Evolutionary conservation across 2,797 vertebrate species (phyloP).

Genomic region (Sebastes wilsoni): DNA sequence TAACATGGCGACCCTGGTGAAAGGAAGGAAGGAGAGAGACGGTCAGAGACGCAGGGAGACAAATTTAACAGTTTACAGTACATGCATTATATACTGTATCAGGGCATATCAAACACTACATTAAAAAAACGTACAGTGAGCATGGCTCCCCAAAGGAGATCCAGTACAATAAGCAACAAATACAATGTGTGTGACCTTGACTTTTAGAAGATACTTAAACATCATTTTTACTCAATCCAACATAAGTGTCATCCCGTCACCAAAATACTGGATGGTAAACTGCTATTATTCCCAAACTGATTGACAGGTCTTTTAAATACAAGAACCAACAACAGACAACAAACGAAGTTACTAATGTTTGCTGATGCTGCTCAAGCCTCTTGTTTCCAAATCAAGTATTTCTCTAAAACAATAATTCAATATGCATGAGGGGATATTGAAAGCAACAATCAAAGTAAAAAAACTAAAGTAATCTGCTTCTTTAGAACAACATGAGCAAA

Average conservation of each 20-base stretch:
- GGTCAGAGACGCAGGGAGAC: neutral
- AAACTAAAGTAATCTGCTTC: neutral
- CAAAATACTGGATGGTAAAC: neutral
- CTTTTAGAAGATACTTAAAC: neutral
- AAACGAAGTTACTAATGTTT: neutral
- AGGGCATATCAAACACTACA: neutral
- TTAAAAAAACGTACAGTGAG: neutral
- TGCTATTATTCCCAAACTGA: neutral
- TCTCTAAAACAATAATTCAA: neutral
- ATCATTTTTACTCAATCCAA: neutral
- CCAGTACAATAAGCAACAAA: neutral
- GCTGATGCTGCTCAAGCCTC: neutral
- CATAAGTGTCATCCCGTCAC: neutral
- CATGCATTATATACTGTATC: neutral
- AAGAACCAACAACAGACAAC: neutral
- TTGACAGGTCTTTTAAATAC: neutral
- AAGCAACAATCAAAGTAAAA: neutral
- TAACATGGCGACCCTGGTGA: constrained; percentile 95
- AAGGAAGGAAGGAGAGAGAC: constrained; percentile 5
- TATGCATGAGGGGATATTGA: neutral
- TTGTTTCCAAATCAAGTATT: neutral
- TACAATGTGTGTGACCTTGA: neutral
- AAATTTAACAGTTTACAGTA: neutral
- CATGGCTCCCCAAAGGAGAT: neutral
- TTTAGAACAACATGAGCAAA: neutral